phyloP scores from a whole-genome alignment of 1,140 invertebrate genomes.

The Orussus abietinus region DNA sequence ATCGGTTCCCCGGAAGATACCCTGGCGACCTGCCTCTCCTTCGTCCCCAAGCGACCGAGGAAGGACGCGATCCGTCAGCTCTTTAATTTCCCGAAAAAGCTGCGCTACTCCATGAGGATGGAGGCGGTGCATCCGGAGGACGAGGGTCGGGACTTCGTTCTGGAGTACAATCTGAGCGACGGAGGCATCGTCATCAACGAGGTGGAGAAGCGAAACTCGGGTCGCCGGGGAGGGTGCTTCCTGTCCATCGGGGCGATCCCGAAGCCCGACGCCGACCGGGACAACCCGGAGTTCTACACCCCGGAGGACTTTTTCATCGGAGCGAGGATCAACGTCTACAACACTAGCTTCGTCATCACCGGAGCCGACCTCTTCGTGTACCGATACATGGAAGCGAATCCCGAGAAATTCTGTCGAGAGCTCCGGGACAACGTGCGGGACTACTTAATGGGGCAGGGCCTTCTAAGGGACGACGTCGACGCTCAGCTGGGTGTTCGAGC shows the following conservation, averaged over 20 bases:
- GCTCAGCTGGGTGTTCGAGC: neutral
- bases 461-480: constrained; percentile 17
- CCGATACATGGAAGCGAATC: constrained; percentile 66
- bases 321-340: constrained; percentile 60
- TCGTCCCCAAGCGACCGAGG: constrained; percentile 66
- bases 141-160: constrained; percentile 59
- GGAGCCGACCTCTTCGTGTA: constrained; percentile 68
- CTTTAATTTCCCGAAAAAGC: constrained; percentile 59
- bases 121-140: constrained; percentile 68
- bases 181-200: constrained; percentile 62
- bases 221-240: constrained; percentile 68
- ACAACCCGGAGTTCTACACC: constrained; percentile 59
- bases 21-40: constrained; percentile 62
- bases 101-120: constrained; percentile 64
- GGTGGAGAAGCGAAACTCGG: constrained; percentile 62
- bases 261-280: constrained; percentile 61
- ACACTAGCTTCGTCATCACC: constrained; percentile 64
- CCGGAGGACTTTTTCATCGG: constrained; percentile 68
- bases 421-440: constrained; percentile 60
- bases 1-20: constrained; percentile 74
- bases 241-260: constrained; percentile 63
- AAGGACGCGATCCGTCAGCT: constrained; percentile 65
- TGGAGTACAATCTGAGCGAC: constrained; percentile 65
- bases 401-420: constrained; percentile 62
- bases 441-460: constrained; percentile 53